Evolutionary conservation across 2,888 invertebrate species (phyloP).

Genomic region (Slavum lentiscoides): DNA sequence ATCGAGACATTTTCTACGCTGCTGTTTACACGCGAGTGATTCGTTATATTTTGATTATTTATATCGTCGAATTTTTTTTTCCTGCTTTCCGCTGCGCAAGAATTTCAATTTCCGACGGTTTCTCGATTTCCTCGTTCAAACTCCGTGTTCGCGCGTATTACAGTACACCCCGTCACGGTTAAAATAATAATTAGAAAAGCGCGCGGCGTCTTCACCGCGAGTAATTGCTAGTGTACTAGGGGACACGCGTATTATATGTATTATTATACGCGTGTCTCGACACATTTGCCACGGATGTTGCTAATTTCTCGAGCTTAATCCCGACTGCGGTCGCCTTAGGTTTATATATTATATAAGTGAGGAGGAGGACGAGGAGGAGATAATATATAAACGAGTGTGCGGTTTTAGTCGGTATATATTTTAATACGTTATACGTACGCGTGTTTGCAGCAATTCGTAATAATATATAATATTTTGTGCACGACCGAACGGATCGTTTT

Average conservation of each 20-base stretch:
- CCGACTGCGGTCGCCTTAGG: background rate
- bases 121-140: slow-evolving; percentile 34
- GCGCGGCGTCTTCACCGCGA: background rate
- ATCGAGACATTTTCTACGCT: too few relatives aligned
- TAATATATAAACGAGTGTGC: background rate
- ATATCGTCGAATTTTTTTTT: background rate
- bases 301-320: slow-evolving; percentile 19
- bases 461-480: too few relatives aligned
- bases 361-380: too few relatives aligned
- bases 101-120: slow-evolving; percentile 36
- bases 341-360: background rate
- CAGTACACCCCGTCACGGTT: background rate
- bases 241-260: too few relatives aligned
- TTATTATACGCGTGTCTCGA: background rate
- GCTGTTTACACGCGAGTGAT: background rate
- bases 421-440: too few relatives aligned
- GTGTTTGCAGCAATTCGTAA: too few relatives aligned
- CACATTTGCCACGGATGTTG: slow-evolving; percentile 7
- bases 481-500: too few relatives aligned
- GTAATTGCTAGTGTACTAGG: background rate
- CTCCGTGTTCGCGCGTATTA: background rate
- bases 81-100: background rate
- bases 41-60: background rate
- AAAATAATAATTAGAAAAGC: slow-evolving; percentile 20
- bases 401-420: background rate